These are phyloP conservation scores for Branchellion lobata DNA, from an alignment of 2,888 invertebrate genomes.

Conservation along the genomic window DNA sequence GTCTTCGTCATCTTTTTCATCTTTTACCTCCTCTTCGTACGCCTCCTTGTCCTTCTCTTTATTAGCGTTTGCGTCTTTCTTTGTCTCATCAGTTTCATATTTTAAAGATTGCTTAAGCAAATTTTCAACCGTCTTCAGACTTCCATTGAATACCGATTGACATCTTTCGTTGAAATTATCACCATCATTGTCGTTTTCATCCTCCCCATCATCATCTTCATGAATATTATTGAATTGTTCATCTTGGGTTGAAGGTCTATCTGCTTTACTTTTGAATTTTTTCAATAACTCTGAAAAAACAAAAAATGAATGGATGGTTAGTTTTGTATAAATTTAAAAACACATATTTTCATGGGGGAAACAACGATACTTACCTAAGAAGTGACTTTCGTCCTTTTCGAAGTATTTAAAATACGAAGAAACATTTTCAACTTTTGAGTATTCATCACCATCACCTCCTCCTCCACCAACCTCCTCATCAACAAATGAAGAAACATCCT, in stretches of 20 bases:
- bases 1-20: conserved; percentile 62
- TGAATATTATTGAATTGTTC: too few species aligned
- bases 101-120: conserved; percentile 54
- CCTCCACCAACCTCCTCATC: neutral
- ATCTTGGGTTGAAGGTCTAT: too few species aligned
- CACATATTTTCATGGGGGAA: too few species aligned
- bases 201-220: conserved; percentile 1
- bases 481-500: neutral
- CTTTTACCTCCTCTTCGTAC: conserved; percentile 62
- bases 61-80: neutral
- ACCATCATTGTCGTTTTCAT: neutral
- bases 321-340: too few species aligned
- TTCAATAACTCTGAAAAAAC: too few species aligned
- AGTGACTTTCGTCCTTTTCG: too few species aligned
- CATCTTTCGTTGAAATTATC: neutral
- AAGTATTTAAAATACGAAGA: too few species aligned
- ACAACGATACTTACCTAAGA: too few species aligned
- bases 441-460: too few species aligned
- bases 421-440: too few species aligned
- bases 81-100: neutral
- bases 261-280: too few species aligned
- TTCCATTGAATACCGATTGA: conserved; percentile 1
- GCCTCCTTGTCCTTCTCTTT: neutral
- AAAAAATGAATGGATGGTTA: too few species aligned
- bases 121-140: conserved; percentile 41